phyloP scores from a whole-genome alignment of 2,888 invertebrate species.

The Epiblema foenella region DNA sequence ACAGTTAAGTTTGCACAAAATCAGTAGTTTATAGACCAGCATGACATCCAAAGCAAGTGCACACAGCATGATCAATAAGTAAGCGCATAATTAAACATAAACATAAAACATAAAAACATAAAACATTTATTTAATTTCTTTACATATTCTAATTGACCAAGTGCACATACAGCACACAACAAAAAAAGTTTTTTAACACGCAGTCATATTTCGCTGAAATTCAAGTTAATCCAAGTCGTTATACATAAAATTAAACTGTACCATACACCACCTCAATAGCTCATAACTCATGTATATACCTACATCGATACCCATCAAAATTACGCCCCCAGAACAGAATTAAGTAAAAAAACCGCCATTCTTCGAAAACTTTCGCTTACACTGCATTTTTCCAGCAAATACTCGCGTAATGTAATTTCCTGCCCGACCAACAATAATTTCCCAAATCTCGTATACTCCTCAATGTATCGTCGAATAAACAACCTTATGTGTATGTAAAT shows the following conservation, averaged over 20 bases:
- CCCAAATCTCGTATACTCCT: not conserved
- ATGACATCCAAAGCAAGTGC: no score
- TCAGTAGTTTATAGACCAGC: no score
- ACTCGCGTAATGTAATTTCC: conserved; percentile 31
- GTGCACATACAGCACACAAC: no score
- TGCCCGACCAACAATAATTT: not conserved
- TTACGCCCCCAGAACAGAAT: conserved; percentile 14
- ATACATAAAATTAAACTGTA: conserved; percentile 6
- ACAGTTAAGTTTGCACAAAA: no score
- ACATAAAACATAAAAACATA: no score
- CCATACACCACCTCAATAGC: conserved; percentile 22
- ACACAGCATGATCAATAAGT: no score
- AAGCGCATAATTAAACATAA: no score
- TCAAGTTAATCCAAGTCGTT: conserved; percentile 21
- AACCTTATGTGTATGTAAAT: not conserved
- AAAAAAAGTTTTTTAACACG: no score
- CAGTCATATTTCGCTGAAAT: no score
- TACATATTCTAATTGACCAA: no score
- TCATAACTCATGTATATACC: conserved; percentile 19
- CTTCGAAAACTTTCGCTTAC: conserved; percentile 40
- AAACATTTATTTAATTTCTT: no score
- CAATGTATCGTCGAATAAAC: not conserved
- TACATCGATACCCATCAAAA: conserved; percentile 27
- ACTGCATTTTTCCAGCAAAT: conserved; percentile 35
- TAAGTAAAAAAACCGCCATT: conserved; percentile 29